Conservation (phyloP, 2,797 vertebrate species). For the Oophaga sylvatica region DNA sequence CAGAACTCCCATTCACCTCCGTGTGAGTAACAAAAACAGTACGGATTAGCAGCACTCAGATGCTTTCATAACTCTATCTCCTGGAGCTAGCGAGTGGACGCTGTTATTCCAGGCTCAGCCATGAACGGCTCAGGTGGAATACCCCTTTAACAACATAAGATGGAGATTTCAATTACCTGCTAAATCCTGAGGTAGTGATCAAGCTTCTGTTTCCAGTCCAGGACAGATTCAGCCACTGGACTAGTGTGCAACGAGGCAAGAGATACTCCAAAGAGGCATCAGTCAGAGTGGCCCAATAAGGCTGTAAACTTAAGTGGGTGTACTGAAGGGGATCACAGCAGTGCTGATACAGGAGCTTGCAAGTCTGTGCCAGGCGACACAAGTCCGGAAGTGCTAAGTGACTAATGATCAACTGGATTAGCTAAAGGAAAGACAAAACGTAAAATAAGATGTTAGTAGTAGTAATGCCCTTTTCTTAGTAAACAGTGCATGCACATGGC, state of each 20-base stretch:
- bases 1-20: too few relatives aligned
- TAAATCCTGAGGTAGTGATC: slow-evolving; percentile 90
- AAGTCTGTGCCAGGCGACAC: slow-evolving; percentile 94
- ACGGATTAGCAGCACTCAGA: too few relatives aligned
- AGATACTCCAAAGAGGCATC: slow-evolving; percentile 90
- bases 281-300: slow-evolving; percentile 92
- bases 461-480: background rate
- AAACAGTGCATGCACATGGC: background rate
- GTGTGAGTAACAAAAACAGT: too few relatives aligned
- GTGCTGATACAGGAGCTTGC: slow-evolving; percentile 94
- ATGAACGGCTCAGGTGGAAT: too few relatives aligned
- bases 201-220: slow-evolving; percentile 96
- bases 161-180: slow-evolving; percentile 83
- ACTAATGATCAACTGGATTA: slow-evolving; percentile 96
- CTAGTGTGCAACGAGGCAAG: slow-evolving; percentile 89
- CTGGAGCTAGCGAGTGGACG: too few relatives aligned
- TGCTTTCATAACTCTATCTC: too few relatives aligned
- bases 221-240: slow-evolving; percentile 97
- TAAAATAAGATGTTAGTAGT: background rate
- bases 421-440: slow-evolving; percentile 75
- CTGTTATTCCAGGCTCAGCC: too few relatives aligned
- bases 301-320: slow-evolving; percentile 95
- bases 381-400: slow-evolving; percentile 95
- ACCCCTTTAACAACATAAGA: background rate
- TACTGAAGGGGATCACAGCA: slow-evolving; percentile 97